Evolutionary conservation across 2,113 vertebrate genomes (phyloP).

Genomic region (Galeopterus variegatus): DNA sequence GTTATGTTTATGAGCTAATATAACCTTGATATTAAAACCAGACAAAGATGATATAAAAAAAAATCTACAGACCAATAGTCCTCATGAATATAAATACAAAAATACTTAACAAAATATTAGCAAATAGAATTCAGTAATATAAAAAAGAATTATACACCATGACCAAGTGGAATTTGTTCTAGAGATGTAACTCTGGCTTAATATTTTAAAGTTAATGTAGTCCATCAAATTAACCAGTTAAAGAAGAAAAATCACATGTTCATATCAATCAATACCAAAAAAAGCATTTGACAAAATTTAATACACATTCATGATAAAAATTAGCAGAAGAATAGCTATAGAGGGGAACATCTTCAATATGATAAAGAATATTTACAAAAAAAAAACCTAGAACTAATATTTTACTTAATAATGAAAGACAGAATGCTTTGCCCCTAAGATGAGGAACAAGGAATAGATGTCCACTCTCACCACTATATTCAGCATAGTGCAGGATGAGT

Average conservation of each 20-base stretch:
- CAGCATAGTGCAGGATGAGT: not conserved
- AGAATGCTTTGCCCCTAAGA: not conserved
- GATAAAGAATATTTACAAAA: not conserved
- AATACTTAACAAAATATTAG: slow-evolving; percentile 18
- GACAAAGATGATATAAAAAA: not conserved
- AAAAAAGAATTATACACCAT: not conserved
- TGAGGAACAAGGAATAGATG: not conserved
- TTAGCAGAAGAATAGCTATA: not conserved
- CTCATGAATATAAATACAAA: not conserved
- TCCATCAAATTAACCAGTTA: slow-evolving; percentile 29
- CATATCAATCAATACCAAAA: not conserved
- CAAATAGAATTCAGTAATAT: not conserved
- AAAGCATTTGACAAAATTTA: not conserved
- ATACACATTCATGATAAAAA: not conserved
- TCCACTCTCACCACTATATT: not conserved
- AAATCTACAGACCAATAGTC: not conserved
- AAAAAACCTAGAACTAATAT: not conserved
- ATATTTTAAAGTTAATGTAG: slow-evolving; percentile 6
- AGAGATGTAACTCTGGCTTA: not conserved
- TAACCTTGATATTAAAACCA: not conserved
- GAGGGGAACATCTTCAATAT: not conserved
- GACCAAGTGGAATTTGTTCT: not conserved
- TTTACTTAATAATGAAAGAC: not conserved
- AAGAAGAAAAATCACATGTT: not conserved
- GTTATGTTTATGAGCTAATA: not conserved